Evolutionary conservation across 2,797 vertebrate species (phyloP), one percentile per base, ranked within the genome.

Genomic region (Dryobates pubescens): DNA sequence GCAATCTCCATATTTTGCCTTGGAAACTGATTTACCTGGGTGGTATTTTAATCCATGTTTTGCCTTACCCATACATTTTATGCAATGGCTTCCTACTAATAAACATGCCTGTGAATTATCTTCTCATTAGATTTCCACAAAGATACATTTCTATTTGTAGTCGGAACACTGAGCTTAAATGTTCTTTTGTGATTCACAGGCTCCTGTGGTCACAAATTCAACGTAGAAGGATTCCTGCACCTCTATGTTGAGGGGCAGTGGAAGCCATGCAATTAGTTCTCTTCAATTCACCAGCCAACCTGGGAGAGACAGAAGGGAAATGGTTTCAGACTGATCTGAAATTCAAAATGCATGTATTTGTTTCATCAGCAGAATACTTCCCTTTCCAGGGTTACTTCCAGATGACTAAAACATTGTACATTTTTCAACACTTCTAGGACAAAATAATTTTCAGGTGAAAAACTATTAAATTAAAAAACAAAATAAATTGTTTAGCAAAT

Each of bases 1-100:
- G 29, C 23, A 27, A 36, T 95, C 63, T 86, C 54, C n/a, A 54
- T 43, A 61, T 90, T 92, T 65, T 47, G 61, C 90, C 92, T 95
- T 77, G 93, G 83, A 88, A 95, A 84, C 68, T 92, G 82, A 58
- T 59, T 73, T 88, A 80, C 91, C 84, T 94, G 84, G 92, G 92
- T 87, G 91, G 87, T 77, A 87, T 90, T 94, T 93, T 89, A 90
- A 91, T 81, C 80, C 76, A 70, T 73, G 49, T 62, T 76, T 85
- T 89, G 76, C 56, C 75, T 89, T 90, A 69, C 47, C 30, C 73
- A 13, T 64, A 51, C 34, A 49, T 87, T 92, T 91, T 91, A 45
- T 63, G 67, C 70, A 70, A 75, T 1, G 1, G 61, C 59, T 95
- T 94, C 86, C 86, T 84, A 65, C 74, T 88, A 93, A 88, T 72